Evolutionary conservation across 2,888 invertebrate genomes (phyloP), one percentile per base, ranked within the genome.

Genomic region (Ochlodes sylvanus): DNA sequence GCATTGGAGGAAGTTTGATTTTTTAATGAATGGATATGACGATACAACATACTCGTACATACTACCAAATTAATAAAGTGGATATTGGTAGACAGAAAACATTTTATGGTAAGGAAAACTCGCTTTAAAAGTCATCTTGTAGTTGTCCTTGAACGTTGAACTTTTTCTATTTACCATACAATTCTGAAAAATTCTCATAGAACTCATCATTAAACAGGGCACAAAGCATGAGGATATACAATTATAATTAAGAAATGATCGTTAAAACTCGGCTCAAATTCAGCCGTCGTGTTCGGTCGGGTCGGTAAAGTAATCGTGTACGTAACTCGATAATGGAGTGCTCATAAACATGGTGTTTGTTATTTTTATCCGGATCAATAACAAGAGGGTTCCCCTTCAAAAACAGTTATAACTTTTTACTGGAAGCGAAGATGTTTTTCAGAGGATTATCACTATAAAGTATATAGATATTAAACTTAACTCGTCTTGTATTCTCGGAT

Each of bases 311-410:
- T 47, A 47, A 47, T 17, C 66, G 55, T 68, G 17, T 62, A 70
- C 76, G 81, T 81, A 83, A 86, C 84, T 77, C 80, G 81, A 87
- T 90, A 87, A 86, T 86, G 83, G 80, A 77, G 69, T 75, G 74
- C 70, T 71, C 73, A 84, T 87, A 88, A 86, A 85, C 60, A 79
- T 75, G 68, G 57, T 81, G 87, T 86, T 88, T 89, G 87, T 90
- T 90, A 87, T 89, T 90, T 86, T 84, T 83, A 85, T 76, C 75
- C 75, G 79, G 82, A 87, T 87, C 86, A 82, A 85, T 88, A 88
- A 87, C 86, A 86, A 82, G 78, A 80, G 78, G 75, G 78, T 72
- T 63, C 68, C 69, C 69, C 57, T 42, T 50, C 38, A 50, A 38
- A 27, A 57, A 70, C 69, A 27, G 55, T 70, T 54, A 63, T 68